These are phyloP conservation scores for Girardinichthys multiradiatus DNA, from an alignment of 2,113 vertebrate species.

Conservation along the genomic window DNA sequence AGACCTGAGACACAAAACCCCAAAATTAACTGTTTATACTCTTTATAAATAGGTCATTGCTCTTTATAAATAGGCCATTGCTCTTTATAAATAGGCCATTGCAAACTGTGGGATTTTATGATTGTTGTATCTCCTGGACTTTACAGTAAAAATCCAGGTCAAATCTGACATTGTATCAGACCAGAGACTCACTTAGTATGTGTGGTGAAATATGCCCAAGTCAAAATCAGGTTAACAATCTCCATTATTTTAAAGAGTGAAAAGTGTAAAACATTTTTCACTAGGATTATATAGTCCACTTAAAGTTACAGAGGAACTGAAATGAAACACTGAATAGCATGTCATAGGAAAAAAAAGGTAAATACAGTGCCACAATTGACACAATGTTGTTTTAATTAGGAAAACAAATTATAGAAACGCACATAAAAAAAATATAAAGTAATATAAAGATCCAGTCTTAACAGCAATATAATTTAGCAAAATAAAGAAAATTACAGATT, in stretches of 20 bases:
- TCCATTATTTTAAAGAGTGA: not conserved
- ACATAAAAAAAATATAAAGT: too few relatives aligned
- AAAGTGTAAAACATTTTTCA: not conserved
- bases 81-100: not conserved
- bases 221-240: not conserved
- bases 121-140: not conserved
- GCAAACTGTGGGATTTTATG: not conserved
- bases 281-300: not conserved
- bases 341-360: too few relatives aligned
- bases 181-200: not conserved
- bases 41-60: not conserved
- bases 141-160: slow-evolving; percentile 25
- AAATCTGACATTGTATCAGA: slow-evolving; percentile 8
- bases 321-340: not conserved
- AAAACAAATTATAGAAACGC: too few relatives aligned
- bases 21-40: not conserved
- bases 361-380: too few relatives aligned
- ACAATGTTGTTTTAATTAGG: too few relatives aligned
- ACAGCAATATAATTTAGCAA: too few relatives aligned
- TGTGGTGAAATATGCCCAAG: not conserved
- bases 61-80: not conserved
- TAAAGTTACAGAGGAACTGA: not conserved
- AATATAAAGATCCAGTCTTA: too few relatives aligned
- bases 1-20: not conserved
- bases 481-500: too few relatives aligned